Base-by-base conservation (phyloP, 2,113 vertebrate species). In the Rousettus leschenaultii region DNA sequence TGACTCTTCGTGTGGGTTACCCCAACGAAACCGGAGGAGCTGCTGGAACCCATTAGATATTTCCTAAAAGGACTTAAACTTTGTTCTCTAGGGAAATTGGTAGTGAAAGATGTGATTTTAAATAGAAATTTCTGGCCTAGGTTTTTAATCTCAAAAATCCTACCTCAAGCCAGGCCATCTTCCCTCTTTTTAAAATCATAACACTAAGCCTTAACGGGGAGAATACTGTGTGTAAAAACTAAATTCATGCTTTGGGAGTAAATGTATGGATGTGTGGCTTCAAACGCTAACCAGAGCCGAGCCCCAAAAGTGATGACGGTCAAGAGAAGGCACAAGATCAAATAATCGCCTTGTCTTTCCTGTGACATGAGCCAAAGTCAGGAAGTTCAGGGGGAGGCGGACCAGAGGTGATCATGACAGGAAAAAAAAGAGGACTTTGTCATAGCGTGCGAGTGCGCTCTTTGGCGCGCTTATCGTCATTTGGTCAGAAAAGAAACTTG, bases 31-130 rank as follows among this genome's bases (percentile, higher is more conserved):
- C 33, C 18, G 16, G n/a, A 79, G 21, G 3, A 35, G 71, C 51
- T 51, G 14, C 18, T 38, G 33, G 59, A 80, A n/a, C 43, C 59
- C 80, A 78, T 79, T 77, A 74, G 35, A 1, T 80, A 78, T 45
- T 93, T 68, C 55, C 48, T 75, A 1, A 11, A 77, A 65, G 77
- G 89, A 86, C 84, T 78, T 80, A 53, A 89, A 88, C 78, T 63
- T 45, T 38, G 38, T 45, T 91, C 83, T 51, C 57, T 21, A 7
- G 57, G 87, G 80, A 90, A 95, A 95, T 5, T 63, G 82, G 30
- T 70, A 73, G 61, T 35, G 85, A 96, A 95, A 59, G 59, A 78
- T 63, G 43, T 77, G 86, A 75, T 91, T 96, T 94, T 86, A 77
- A 96, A 61, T 28, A 94, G 59, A 91, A 90, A 80, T 78, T 53